Percentiles rank a stretch among this genome's conserved stretches.
Evolutionary conservation across 2,888 invertebrate species (phyloP).

Genomic region (Deilephila porcellus): DNA sequence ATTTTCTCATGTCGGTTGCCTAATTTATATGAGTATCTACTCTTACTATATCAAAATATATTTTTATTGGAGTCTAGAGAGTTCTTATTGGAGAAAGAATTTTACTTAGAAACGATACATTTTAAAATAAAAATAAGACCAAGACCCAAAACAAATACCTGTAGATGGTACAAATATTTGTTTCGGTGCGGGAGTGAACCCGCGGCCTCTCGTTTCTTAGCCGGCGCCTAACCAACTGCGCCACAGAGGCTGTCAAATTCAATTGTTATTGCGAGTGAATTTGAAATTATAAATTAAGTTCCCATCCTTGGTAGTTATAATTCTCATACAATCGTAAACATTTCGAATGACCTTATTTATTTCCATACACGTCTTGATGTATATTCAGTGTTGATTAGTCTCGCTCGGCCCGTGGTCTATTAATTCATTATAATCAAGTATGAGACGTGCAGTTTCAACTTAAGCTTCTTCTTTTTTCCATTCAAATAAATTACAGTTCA

Average conservation of each 20-base stretch:
- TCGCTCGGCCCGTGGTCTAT: slow-evolving; percentile 8
- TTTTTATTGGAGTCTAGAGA: not conserved
- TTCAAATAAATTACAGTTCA: slow-evolving; percentile 74
- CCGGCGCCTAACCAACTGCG: no score
- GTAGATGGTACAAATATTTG: no score
- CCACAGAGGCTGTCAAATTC: no score
- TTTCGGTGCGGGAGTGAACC: no score
- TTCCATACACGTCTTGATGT: not conserved
- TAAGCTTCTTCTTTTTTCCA: slow-evolving; percentile 50
- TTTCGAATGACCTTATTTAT: not conserved
- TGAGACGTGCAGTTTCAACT: slow-evolving; percentile 41
- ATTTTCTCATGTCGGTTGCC: slow-evolving; percentile 14
- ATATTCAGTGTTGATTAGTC: slow-evolving; percentile 10
- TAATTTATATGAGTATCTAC: slow-evolving; percentile 24
- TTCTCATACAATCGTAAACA: not conserved
- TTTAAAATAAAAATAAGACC: no score
- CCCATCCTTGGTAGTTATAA: no score
- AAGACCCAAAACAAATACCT: no score
- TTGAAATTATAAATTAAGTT: no score
- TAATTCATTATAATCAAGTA: slow-evolving; percentile 36
- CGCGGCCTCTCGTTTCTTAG: no score
- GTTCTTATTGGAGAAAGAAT: not conserved
- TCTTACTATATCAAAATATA: slow-evolving; percentile 29
- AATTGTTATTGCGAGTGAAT: no score
- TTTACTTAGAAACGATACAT: not conserved